Evolutionary conservation across 2,888 invertebrate genomes (phyloP).

Genomic region (Steinernema hermaphroditum): DNA sequence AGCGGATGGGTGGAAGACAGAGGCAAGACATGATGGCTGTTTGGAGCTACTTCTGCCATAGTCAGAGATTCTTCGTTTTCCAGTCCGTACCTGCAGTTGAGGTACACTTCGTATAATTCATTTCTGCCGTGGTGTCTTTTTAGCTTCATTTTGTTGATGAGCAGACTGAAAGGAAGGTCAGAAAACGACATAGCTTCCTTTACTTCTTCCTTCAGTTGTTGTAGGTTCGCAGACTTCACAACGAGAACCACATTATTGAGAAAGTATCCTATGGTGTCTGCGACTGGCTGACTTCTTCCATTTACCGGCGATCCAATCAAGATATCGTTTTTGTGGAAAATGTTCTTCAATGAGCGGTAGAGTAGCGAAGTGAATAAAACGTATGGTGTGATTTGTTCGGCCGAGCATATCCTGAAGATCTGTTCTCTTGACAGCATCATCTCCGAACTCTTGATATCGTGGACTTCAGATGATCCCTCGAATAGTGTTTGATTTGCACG

Average conservation of each 20-base stretch:
- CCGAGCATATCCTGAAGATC: not conserved
- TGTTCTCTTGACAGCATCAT: not conserved
- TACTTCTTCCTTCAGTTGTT: not conserved
- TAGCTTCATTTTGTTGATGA: not conserved
- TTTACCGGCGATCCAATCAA: conserved; percentile 45
- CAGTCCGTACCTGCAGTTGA: conserved; percentile 59
- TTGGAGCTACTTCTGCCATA: conserved; percentile 9
- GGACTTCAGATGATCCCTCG: too few species aligned
- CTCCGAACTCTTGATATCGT: too few species aligned
- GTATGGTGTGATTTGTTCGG: not conserved
- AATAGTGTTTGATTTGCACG: not conserved
- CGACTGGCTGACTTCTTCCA: conserved; percentile 41
- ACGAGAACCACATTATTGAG: conserved; percentile 51
- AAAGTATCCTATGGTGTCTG: conserved; percentile 51
- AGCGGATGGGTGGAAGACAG: conserved; percentile 43
- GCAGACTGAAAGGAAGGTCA: conserved; percentile 21
- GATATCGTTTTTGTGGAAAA: not conserved
- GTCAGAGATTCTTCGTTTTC: conserved; percentile 44
- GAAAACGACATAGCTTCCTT: conserved; percentile 5
- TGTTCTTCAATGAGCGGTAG: not conserved
- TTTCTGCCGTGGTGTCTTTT: not conserved
- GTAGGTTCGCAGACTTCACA: not conserved
- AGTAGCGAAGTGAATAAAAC: not conserved
- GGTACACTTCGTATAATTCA: conserved; percentile 46
- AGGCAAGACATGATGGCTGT: conserved; percentile 31